These are phyloP conservation scores for Polydrusus cervinus DNA, from an alignment of 2,888 invertebrate genomes.

Conservation along the genomic window DNA sequence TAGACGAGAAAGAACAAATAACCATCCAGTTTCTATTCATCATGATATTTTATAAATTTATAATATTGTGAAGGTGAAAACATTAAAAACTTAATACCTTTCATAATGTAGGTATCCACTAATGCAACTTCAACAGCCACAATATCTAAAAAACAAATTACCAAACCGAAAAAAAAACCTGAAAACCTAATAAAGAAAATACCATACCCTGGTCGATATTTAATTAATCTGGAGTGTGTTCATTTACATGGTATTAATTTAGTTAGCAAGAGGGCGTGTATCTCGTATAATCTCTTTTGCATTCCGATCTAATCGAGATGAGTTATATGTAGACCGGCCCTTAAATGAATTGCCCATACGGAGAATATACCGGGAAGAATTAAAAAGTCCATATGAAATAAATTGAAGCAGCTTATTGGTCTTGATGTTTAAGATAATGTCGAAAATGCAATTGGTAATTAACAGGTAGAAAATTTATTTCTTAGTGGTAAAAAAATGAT, in stretches of 20 bases:
- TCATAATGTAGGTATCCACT: neutral
- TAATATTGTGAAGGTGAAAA: too few relatives aligned
- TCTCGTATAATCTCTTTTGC: slow-evolving; percentile 62
- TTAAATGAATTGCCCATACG: slow-evolving; percentile 51
- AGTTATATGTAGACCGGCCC: slow-evolving; percentile 62
- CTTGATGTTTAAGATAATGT: slow-evolving; percentile 44
- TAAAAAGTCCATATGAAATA: slow-evolving; percentile 51
- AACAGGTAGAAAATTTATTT: slow-evolving; percentile 15
- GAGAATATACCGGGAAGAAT: slow-evolving; percentile 45
- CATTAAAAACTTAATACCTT: neutral
- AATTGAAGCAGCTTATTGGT: slow-evolving; percentile 43
- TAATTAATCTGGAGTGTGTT: slow-evolving; percentile 62
- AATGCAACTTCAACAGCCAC: slow-evolving; percentile 1
- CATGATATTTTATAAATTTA: too few relatives aligned
- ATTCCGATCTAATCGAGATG: slow-evolving; percentile 69
- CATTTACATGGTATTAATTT: slow-evolving; percentile 67
- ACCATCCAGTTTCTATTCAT: too few relatives aligned
- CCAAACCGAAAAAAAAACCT: slow-evolving; percentile 11
- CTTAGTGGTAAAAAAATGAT: neutral
- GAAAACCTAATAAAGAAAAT: slow-evolving; percentile 31
- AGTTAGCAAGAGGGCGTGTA: slow-evolving; percentile 65
- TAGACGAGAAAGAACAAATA: too few relatives aligned
- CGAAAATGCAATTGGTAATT: slow-evolving; percentile 45
- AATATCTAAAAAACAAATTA: slow-evolving; percentile 26
- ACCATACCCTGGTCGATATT: slow-evolving; percentile 58